These are phyloP conservation scores for Arremon aurantiirostris DNA, from an alignment of 2,797 vertebrate species.

Conservation along the genomic window DNA sequence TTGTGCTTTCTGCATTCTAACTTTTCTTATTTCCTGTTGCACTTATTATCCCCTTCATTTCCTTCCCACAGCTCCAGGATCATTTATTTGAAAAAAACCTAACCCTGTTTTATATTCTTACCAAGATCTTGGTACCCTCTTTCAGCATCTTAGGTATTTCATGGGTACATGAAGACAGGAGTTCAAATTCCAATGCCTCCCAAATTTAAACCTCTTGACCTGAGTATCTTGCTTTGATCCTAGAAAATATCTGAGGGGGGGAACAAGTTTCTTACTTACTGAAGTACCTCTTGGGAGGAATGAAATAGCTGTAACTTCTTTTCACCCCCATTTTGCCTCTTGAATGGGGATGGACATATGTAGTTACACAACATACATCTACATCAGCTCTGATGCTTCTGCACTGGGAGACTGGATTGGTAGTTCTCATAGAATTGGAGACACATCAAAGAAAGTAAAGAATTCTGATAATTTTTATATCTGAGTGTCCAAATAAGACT, in stretches of 20 bases:
- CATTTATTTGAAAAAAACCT: neutral
- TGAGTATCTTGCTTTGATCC: neutral
- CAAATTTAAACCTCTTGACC: neutral
- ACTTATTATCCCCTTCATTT: neutral
- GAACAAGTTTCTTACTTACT: neutral
- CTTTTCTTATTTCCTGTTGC: neutral
- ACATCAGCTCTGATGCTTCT: neutral
- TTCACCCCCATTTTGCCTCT: neutral
- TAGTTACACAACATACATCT: neutral
- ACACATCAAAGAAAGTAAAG: neutral
- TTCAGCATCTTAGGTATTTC: neutral
- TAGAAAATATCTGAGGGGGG: neutral
- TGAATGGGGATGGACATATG: rapidly evolving
- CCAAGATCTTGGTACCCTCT: neutral
- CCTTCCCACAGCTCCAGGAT: neutral
- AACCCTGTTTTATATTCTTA: neutral
- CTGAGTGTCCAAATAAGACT: neutral
- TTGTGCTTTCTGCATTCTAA: neutral
- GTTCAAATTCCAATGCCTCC: neutral
- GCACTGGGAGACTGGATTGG: neutral
- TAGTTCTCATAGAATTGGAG: neutral
- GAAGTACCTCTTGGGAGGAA: neutral
- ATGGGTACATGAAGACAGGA: neutral
- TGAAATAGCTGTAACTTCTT: neutral
- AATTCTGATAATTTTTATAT: neutral